Percentiles rank a stretch among this genome's conserved stretches.
phyloP scores from a whole-genome alignment of 1,140 invertebrate genomes.

The Drosophila ogumai region DNA sequence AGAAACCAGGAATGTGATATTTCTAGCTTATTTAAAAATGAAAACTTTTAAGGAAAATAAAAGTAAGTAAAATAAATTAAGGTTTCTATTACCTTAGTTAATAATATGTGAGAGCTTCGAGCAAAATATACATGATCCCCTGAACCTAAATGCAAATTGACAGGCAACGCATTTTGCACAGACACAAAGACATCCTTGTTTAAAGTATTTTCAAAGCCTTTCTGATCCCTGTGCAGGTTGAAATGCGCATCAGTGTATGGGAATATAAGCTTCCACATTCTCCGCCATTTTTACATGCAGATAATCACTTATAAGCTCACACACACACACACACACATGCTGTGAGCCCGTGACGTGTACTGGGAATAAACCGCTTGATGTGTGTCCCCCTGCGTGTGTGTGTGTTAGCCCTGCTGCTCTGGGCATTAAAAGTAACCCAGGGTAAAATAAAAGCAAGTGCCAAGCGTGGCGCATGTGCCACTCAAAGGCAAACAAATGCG shows the following conservation, averaged over 20 bases:
- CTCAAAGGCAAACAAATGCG: constrained; percentile 55
- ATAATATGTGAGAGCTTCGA: background rate
- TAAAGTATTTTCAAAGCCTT: constrained; percentile 11
- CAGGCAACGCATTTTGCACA: background rate
- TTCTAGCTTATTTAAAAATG: background rate
- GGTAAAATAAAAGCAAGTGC: constrained; percentile 79
- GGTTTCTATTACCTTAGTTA: background rate
- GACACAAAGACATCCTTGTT: background rate
- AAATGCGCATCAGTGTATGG: constrained; percentile 28
- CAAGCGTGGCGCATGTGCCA: constrained; percentile 54
- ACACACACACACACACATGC: constrained; percentile 10
- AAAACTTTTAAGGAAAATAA: background rate
- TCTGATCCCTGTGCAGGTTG: background rate
- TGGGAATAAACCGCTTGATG: constrained; percentile 69
- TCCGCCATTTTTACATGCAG: constrained; percentile 56
- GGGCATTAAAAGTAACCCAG: constrained; percentile 76
- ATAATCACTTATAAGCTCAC: constrained; percentile 66
- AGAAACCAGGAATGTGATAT: background rate
- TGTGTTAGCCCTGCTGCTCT: constrained; percentile 43
- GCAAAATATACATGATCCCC: background rate
- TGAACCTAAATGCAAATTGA: background rate
- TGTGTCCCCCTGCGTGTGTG: constrained; percentile 26
- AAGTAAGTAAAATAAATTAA: no score
- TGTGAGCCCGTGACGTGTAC: constrained; percentile 41
- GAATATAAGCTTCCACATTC: constrained; percentile 26